Evolutionary conservation across 2,888 invertebrate species (phyloP).

Genomic region (Tinea pellionella): DNA sequence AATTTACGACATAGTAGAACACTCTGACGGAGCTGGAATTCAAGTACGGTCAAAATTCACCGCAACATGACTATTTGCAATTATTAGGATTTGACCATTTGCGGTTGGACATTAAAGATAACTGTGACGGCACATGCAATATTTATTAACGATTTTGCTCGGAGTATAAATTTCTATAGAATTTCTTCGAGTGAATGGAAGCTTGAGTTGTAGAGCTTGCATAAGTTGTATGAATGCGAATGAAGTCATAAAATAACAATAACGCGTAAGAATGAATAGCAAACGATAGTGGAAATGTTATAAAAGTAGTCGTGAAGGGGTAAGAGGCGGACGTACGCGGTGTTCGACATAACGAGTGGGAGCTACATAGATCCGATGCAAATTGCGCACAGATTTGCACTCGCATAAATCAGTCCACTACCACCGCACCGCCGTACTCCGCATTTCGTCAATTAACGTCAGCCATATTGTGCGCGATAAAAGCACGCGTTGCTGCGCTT

Average conservation of each 20-base stretch:
- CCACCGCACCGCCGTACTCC: slow-evolving; percentile 28
- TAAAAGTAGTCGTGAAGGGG: neutral
- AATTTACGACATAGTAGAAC: slow-evolving; percentile 4
- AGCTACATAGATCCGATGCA: slow-evolving; percentile 55
- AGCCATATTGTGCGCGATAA: slow-evolving; percentile 37
- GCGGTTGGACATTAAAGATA: slow-evolving; percentile 29
- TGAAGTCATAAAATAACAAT: slow-evolving; percentile 10
- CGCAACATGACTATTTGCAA: slow-evolving; percentile 50
- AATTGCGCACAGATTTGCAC: slow-evolving; percentile 50
- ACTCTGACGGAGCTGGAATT: slow-evolving; percentile 29
- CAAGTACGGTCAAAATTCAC: slow-evolving; percentile 43
- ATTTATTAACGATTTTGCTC: slow-evolving; percentile 10
- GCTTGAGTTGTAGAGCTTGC: neutral
- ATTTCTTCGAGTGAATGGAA: slow-evolving; percentile 2
- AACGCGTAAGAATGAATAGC: neutral
- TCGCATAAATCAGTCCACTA: slow-evolving; percentile 40
- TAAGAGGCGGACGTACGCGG: neutral
- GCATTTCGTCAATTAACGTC: slow-evolving; percentile 53
- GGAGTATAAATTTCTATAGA: neutral
- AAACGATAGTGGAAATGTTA: neutral
- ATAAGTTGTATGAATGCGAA: slow-evolving; percentile 1
- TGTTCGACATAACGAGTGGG: slow-evolving; percentile 35
- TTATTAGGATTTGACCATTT: slow-evolving; percentile 34
- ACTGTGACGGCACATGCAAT: neutral
- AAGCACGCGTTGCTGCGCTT: slow-evolving; percentile 26